These are phyloP conservation scores for Nasonia giraulti DNA, from an alignment of 1,140 invertebrate species.

Conservation along the genomic window DNA sequence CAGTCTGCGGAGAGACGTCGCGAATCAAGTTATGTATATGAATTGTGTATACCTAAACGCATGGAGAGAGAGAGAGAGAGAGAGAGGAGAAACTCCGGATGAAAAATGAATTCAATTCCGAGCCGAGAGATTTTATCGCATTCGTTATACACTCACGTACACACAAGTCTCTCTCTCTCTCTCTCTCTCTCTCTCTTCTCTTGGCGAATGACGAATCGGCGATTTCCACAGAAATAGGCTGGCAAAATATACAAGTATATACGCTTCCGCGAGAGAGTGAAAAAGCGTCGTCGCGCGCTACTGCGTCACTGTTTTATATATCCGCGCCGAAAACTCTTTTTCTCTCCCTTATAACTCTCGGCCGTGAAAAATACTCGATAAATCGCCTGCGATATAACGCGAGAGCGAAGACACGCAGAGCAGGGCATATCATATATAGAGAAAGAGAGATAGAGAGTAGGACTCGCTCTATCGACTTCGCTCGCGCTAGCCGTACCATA, in stretches of 20 bases:
- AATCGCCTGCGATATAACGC: background rate
- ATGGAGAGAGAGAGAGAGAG: no score
- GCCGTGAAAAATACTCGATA: conserved; percentile 41
- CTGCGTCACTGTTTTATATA: no score
- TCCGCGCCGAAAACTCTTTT: background rate
- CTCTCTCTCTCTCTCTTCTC: background rate
- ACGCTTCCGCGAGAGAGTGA: background rate
- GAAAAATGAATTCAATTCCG: no score
- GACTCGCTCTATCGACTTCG: conserved; percentile 31
- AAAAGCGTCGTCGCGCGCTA: background rate
- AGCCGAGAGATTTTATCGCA: no score
- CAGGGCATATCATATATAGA: no score
- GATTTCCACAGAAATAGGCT: background rate
- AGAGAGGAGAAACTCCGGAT: no score
- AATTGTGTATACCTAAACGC: no score
- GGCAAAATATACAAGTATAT: background rate
- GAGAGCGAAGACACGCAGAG: background rate
- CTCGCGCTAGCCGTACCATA: conserved; percentile 14
- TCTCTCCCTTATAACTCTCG: background rate
- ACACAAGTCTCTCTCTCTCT: background rate
- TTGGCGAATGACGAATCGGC: background rate
- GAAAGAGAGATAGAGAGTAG: background rate
- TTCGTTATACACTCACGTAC: background rate
- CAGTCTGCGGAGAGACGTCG: no score
- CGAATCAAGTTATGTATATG: no score